Conservation (phyloP, 53 echinoderm and acorn worm genomes). For the Arbacia lixula region DNA sequence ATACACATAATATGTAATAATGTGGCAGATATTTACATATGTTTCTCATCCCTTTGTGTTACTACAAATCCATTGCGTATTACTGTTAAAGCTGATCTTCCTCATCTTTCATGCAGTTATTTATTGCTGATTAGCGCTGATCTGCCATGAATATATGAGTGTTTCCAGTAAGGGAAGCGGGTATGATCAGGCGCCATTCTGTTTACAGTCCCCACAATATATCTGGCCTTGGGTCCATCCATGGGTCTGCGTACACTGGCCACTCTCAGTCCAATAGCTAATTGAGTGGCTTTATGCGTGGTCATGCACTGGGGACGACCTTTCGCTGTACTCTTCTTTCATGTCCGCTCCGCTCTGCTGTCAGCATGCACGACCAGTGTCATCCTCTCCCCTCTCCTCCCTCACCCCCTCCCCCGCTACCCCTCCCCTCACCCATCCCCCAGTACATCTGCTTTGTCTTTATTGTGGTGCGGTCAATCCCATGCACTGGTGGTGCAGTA, state of each 20-base stretch:
- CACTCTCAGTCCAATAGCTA: slow-evolving; percentile 47
- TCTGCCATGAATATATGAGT: too few species aligned
- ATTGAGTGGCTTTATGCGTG: slow-evolving; percentile 38
- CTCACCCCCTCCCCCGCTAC: not conserved
- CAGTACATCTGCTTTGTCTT: not conserved
- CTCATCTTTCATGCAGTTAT: too few species aligned
- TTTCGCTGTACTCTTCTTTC: slow-evolving; percentile 36
- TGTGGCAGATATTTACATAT: too few species aligned
- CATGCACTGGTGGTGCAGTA: too few species aligned
- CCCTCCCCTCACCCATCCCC: not conserved
- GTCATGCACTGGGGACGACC: slow-evolving; percentile 55
- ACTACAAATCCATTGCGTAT: too few species aligned
- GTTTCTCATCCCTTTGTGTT: too few species aligned
- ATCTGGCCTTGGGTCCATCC: slow-evolving; percentile 13
- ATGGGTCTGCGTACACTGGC: slow-evolving; percentile 18
- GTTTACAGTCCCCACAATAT: slow-evolving; percentile 23
- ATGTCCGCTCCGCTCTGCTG: not conserved
- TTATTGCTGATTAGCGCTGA: too few species aligned
- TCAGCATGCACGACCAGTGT: not conserved
- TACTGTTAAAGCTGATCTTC: too few species aligned
- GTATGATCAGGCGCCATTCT: too few species aligned
- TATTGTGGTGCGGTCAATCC: slow-evolving; percentile 23
- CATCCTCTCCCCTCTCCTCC: not conserved
- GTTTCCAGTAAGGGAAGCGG: too few species aligned
- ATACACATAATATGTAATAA: too few species aligned